These are phyloP conservation scores for Hypena proboscidalis DNA, from an alignment of 2,888 invertebrate genomes.

Conservation along the genomic window DNA sequence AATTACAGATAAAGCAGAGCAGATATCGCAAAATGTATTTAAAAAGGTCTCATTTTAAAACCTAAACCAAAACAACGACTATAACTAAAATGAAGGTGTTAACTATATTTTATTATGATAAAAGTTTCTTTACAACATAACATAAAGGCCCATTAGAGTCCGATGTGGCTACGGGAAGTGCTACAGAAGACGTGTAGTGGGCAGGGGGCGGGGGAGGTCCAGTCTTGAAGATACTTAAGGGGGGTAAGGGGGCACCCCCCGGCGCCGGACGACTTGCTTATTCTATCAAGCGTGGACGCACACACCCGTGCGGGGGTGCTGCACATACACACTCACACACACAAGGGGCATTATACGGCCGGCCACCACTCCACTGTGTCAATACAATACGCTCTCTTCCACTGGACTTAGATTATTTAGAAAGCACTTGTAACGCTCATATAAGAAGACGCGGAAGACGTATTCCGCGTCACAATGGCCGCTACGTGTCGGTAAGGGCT, in stretches of 20 bases:
- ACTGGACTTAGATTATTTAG: conserved; percentile 86
- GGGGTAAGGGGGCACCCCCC: conserved; percentile 58
- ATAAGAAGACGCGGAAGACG: conserved; percentile 84
- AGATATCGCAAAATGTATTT: too few relatives aligned
- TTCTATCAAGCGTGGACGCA: conserved; percentile 83
- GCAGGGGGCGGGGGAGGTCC: conserved; percentile 78
- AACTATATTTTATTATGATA: conserved; percentile 26
- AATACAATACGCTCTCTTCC: conserved; percentile 86
- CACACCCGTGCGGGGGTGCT: conserved; percentile 59
- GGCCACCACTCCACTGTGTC: conserved; percentile 85
- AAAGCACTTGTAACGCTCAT: conserved; percentile 87
- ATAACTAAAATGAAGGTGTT: background rate
- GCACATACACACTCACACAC: conserved; percentile 67
- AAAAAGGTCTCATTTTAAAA: too few relatives aligned
- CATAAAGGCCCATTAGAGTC: conserved; percentile 77
- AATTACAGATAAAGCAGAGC: too few relatives aligned
- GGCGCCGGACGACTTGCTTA: conserved; percentile 84
- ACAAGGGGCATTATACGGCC: conserved; percentile 78
- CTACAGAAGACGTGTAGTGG: conserved; percentile 82
- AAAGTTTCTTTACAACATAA: conserved; percentile 65
- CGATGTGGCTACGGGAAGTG: conserved; percentile 80
- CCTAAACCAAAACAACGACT: too few relatives aligned
- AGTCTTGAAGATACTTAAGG: conserved; percentile 82
- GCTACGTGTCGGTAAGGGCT: conserved; percentile 80
- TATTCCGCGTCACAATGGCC: conserved; percentile 83